A percentile compares a stretch with the other conserved stretches of the same genome.
Evolutionary conservation across 2,113 vertebrate species (phyloP).

Genomic region (Heptranchias perlo): DNA sequence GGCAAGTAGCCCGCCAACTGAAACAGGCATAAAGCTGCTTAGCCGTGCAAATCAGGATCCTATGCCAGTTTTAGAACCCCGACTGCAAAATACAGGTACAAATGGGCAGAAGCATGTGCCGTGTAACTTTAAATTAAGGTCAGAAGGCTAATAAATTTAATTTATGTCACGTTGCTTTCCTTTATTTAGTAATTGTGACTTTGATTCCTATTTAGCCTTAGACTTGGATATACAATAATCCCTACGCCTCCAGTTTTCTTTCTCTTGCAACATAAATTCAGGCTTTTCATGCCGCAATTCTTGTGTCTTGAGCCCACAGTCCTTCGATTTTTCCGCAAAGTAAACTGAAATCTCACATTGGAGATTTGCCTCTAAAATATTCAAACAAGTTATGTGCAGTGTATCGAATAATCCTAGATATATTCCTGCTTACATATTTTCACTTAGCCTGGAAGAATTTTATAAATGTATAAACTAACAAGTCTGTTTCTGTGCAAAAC

Average conservation of each 20-base stretch:
- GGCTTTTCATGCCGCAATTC: neutral
- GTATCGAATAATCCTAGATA: neutral
- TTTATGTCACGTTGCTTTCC: neutral
- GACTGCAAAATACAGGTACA: neutral
- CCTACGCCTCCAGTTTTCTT: neutral
- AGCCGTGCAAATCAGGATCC: neutral
- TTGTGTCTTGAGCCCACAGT: neutral
- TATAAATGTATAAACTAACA: neutral
- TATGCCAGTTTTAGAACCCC: neutral
- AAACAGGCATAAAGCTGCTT: neutral
- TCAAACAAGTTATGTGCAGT: neutral
- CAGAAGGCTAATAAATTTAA: neutral
- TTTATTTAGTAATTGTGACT: neutral
- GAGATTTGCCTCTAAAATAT: neutral
- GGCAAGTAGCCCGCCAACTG: neutral
- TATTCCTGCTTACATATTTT: neutral
- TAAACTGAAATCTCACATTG: neutral
- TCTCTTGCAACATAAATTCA: neutral
- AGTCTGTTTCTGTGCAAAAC: neutral
- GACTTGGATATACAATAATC: neutral
- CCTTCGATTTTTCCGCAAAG: neutral
- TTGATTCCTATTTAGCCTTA: neutral
- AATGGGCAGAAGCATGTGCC: neutral
- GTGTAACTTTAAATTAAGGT: neutral
- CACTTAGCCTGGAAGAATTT: neutral